Base-by-base conservation (phyloP, 2,888 invertebrate genomes). In the Galerucella pusilla region DNA sequence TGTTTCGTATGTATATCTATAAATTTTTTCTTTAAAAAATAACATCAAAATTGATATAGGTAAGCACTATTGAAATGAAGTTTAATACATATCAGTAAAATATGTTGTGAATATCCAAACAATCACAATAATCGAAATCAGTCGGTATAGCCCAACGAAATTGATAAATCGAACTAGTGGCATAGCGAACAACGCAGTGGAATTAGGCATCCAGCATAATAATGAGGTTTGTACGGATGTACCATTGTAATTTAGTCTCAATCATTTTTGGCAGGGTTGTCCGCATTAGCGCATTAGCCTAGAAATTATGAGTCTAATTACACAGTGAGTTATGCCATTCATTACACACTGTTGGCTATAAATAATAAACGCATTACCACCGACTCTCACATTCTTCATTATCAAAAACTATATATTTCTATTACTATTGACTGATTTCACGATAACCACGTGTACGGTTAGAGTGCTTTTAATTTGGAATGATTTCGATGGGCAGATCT, bases 301-400 rank as follows among this genome's bases (percentile, higher is more conserved):
- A 84, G 85, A 87, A 84, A 88, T 87, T 87, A 88, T 87, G 87
- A 87, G 85, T 87, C 86, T 87, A 87, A 88, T 88, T 88, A 88
- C 85, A 81, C 81, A 80, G 85, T 87, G 87, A 87, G 86, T 87
- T 87, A 87, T 87, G 86, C 85, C 87, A 87, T 87, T 87, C 86
- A 87, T 88, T 87, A 87, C 84, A 82, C 82, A 79, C 78, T 81
- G 79, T 80, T 11, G 71, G 54, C 82, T 81, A 87, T 88, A 87
- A 88, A 88, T 88, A 87, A 86, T 87, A 86, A 87, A 87, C 85
- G 85, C 86, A 87, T 87, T 87, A 87, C 73, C 42, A n/a, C 46
- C 84, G 84, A 84, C 85, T 81, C 80, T 77, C 81, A 85, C 86
- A 87, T 87, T 87, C 87, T 87, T 87, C 86, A 86, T 75, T 75